Evolutionary conservation across 2,113 vertebrate genomes (phyloP), one percentile per base, ranked within the genome.

Genomic region (Notothenia rossii): DNA sequence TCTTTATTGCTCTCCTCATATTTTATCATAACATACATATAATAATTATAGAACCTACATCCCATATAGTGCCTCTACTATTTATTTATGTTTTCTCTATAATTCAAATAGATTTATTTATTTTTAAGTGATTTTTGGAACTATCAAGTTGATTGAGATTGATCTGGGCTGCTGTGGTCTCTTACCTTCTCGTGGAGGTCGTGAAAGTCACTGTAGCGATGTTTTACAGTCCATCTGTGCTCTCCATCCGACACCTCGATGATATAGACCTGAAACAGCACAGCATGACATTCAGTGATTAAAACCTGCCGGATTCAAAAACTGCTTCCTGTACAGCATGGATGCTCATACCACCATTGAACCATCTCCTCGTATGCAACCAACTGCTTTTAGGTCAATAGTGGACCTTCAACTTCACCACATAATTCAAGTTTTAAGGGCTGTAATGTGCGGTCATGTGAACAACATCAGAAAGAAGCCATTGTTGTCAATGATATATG

Each of bases 171-270:
- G 22, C 25, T 59, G 8, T 2, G 0, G 17, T 40, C 15, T 53
- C 54, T 56, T 86, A 99, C 98, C 95, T 98, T 99, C 90, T 99
- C 98, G 20, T 99, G 98, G 15, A 99, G 93, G 51, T 99, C 98
- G 22, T 99, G 94, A 86, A 99, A 99, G 89, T 99, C 97, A 45
- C 98, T 99, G 81, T 99, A 99, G 51, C 98, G 97, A 86, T 99
- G 98, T 90, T 98, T 99, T 71, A 98, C 92, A 5, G 96, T 97
- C 98, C 98, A 99, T 9, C 93, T 94, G 86, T 99, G 97, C 55
- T 74, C 95, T 54, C 97, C 96, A 73, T 96, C 96, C 2, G 87
- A 96, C 77, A 99, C 95, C 68, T 98, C 96, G 69, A 99, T 99
- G 88, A 99, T 92, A 80, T 99, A 99, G 4, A 98, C 98, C 98